Evolutionary conservation across 2,113 vertebrate genomes (phyloP).

Genomic region (Manacus vitellinus): DNA sequence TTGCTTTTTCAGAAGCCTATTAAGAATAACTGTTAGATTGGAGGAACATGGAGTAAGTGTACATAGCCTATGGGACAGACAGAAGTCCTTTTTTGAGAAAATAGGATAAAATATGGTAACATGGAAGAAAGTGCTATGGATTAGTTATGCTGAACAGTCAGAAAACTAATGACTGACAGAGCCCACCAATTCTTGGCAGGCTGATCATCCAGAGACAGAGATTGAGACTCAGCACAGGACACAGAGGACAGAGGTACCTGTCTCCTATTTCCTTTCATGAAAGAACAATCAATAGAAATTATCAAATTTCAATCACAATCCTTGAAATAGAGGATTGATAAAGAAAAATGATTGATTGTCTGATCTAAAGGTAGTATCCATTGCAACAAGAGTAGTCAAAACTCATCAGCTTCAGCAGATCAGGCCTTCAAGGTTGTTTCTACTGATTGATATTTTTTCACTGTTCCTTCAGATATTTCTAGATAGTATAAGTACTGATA

Average conservation of each 20-base stretch:
- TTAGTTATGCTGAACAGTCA: background rate
- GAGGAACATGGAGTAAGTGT: background rate
- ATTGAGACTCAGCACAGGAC: background rate
- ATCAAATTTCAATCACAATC: background rate
- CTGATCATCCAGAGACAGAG: background rate
- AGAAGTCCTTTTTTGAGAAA: background rate
- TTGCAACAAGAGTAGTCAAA: background rate
- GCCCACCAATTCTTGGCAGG: background rate
- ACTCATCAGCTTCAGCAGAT: background rate
- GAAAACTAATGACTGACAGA: background rate
- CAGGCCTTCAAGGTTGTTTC: background rate
- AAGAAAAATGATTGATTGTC: background rate
- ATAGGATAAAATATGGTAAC: background rate
- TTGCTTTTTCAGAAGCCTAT: background rate
- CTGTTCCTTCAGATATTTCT: background rate
- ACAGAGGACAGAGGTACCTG: accelerated
- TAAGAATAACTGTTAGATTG: background rate
- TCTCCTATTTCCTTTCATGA: background rate
- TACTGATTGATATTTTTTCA: background rate
- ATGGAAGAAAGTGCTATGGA: background rate
- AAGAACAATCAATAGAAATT: background rate
- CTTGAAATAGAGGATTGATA: background rate
- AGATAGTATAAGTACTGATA: background rate
- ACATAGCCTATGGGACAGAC: background rate
- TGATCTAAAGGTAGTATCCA: background rate